Evolutionary conservation across 2,797 vertebrate genomes (phyloP), one percentile per base, ranked within the genome.

Genomic region (Acanthopagrus latus): DNA sequence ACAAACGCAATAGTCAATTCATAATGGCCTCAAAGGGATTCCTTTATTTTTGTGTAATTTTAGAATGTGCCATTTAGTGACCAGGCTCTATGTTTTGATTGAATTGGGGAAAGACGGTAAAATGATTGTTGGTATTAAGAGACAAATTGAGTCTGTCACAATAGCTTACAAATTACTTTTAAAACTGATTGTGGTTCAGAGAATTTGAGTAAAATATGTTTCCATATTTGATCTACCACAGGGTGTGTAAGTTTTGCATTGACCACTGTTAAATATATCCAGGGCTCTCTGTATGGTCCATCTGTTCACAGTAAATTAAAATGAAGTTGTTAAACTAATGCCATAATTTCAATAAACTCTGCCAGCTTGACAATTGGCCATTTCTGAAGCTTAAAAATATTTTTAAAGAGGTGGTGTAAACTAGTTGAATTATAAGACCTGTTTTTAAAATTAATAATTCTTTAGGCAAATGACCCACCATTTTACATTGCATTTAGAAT

Each of bases 401-500:
- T 67, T 81, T 81, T 71, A 64, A 43, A 63, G 21, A 73, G 50
- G 71, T 87, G 67, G 77, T 90, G 76, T 89, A 79, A 64, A 85
- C 57, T 81, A 11, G 20, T 59, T 68, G 5, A 76, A 76, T 52
- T 73, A 21, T 71, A 16, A 48, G 5, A 48, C 17, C 46, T 60
- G 0, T 64, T 74, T 83, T 41, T 68, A 46, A 70, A 33, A 74
- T 57, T 1, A 48, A 29, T 57, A 33, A 0, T 25, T 17, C 51
- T 73, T 43, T 41, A 23, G 55, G 18, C 21, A 66, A 25, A 41
- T 33, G 0, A 7, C 12, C 6, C 7, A 4, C 1, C 1, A 16
- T 64, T 80, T 75, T 77, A 18, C 6, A 59, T 33, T 60, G n/a
- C 48, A 62, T 74, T 64, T 50, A n/a, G 23, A 70, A 67, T 60